Evolutionary conservation across 2,888 invertebrate species (phyloP).

Genomic region (Campoplex capitator): DNA sequence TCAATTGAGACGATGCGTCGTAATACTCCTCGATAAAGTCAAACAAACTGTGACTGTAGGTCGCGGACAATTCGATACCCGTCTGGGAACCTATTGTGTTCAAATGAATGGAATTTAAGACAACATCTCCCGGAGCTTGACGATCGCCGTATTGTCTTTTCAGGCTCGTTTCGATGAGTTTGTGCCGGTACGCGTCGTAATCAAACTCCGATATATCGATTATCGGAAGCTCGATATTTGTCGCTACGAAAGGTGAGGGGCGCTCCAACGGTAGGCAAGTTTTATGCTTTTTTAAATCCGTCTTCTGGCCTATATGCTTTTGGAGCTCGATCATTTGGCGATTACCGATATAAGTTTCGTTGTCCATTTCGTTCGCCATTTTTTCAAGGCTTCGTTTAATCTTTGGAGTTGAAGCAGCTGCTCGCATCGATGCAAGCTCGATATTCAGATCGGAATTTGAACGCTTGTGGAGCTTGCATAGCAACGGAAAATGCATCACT

Average conservation of each 20-base stretch:
- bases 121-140: conserved; percentile 80
- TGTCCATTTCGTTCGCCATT: background rate
- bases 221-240: conserved; percentile 71
- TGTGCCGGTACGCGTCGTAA: conserved; percentile 77
- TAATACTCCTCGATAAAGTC: conserved; percentile 75
- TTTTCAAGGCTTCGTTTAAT: conserved; percentile 63
- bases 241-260: conserved; percentile 73
- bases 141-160: conserved; percentile 76
- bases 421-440: conserved; percentile 67
- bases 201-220: conserved; percentile 76
- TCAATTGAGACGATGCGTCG: conserved; percentile 61
- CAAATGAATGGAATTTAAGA: conserved; percentile 80
- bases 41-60: conserved; percentile 75
- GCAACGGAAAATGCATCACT: conserved; percentile 76
- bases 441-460: conserved; percentile 75
- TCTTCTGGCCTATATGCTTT: conserved; percentile 27
- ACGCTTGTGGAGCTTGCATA: conserved; percentile 69
- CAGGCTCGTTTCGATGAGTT: conserved; percentile 77
- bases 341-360: background rate
- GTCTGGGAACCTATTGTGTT: conserved; percentile 71
- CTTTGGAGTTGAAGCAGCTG: conserved; percentile 73
- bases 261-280: conserved; percentile 65
- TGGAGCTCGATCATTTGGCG: conserved; percentile 27
- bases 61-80: conserved; percentile 67
- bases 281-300: conserved; percentile 39